Conservation (phyloP, 2,113 vertebrate species). For the Cebidichthys violaceus region DNA sequence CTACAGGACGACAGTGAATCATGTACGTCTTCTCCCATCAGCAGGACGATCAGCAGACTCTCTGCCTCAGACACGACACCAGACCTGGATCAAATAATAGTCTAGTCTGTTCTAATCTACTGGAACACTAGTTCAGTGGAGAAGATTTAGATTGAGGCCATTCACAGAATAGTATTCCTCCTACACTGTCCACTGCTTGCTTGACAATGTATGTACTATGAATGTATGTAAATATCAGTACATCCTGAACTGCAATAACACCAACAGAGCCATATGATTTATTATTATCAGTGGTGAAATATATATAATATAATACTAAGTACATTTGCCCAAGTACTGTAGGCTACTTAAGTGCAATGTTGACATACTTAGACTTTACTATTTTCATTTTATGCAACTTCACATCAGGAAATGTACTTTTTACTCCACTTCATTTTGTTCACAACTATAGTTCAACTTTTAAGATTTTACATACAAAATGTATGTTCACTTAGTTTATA, state of each 20-base stretch:
- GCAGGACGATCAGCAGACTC: not conserved
- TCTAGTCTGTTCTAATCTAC: not conserved
- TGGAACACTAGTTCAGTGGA: not conserved
- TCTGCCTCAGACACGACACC: not conserved
- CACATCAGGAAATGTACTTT: not conserved
- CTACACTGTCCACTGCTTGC: not conserved
- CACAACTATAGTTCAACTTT: not conserved
- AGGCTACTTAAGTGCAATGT: not conserved
- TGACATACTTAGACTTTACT: not conserved
- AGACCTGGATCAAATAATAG: slow-evolving; percentile 10
- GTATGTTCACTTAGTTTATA: not conserved
- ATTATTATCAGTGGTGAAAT: not conserved
- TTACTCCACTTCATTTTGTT: not conserved
- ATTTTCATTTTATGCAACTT: not conserved
- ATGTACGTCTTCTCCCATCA: not conserved
- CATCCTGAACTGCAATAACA: not conserved
- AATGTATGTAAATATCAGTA: not conserved
- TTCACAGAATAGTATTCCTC: not conserved
- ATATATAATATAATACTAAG: no score
- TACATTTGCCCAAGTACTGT: not conserved
- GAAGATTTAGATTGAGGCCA: not conserved
- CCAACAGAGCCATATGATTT: not conserved
- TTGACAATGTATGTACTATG: not conserved
- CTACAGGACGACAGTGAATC: not conserved
- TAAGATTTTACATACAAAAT: not conserved